Base-by-base conservation (phyloP, 2,888 invertebrate genomes). In the Apomyelois bistriatella region DNA sequence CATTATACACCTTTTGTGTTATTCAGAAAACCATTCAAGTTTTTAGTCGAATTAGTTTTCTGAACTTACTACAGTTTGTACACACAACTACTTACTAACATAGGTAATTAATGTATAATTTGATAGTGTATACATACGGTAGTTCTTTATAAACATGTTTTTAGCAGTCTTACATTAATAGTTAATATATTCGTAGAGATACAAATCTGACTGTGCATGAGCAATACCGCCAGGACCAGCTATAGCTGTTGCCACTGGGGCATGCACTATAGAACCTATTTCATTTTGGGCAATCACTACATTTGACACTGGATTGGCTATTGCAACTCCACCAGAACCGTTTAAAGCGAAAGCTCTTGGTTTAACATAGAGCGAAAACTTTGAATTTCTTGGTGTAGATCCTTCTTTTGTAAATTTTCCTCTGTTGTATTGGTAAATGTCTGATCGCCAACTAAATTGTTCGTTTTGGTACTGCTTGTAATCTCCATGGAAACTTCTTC, bases 161-260 rank as follows among this genome's bases (percentile, higher is more conserved):
- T 2, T 32, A 32, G n/a, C 32, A 32, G 46, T 32, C 46, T 46
- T 46, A 28, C 8, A 6, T 46, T 54, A 58, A 43, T 57, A 52
- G 10, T 36, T 6, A 0, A 52, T 64, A 63, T 72, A 82, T 70
- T 88, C 87, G 52, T 92, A 92, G 56, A 93, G 68, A 66, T 93
- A 92, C 57, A 95, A 90, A 74, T 95, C 94, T 53, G 95, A 94
- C 69, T 94, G 92, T 0, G 95, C 95, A 70, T 95, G 94, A 0
- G 95, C 95, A 48, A 93, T 92, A 7, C 95, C 95, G 3, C 95
- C 95, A 32, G 94, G 94, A 5, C 95, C 95, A 1, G 92, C 95
- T 3, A 95, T 91, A 2, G 95, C 95, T 0, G 94, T 91, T 0
- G 95, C 94, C 56, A 92, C 90, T 1, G 95, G 95, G 58, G 92